These are phyloP conservation scores for Cheilosia variabilis DNA, from an alignment of 2,888 invertebrate genomes.

Conservation along the genomic window DNA sequence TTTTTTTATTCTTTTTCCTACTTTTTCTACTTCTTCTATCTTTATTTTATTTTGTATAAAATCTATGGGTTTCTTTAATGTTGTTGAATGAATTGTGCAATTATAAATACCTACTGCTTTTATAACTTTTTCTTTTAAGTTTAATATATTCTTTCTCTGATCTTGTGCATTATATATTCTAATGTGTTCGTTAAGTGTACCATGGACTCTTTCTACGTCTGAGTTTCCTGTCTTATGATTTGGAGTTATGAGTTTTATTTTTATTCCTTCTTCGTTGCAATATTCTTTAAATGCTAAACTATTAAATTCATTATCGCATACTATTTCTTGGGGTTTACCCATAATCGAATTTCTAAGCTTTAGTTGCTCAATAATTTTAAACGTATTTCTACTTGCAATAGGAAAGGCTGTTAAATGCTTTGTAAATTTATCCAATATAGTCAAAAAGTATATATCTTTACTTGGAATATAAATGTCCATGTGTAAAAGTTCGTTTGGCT, in stretches of 20 bases:
- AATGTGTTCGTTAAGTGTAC: slow-evolving; percentile 8
- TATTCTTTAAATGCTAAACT: not conserved
- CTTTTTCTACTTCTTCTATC: no score
- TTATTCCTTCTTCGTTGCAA: no score
- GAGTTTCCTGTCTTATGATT: not conserved
- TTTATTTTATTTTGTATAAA: not conserved
- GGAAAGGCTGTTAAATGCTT: not conserved
- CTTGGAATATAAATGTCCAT: slow-evolving; percentile 14
- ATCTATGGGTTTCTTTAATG: not conserved
- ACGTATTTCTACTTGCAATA: not conserved
- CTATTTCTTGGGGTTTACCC: no score
- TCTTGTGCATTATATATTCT: slow-evolving; percentile 10
- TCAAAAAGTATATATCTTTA: slow-evolving; percentile 6
- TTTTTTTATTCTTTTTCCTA: no score
- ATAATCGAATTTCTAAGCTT: not conserved
- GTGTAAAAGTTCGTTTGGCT: not conserved
- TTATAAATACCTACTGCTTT: not conserved
- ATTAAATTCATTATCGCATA: slow-evolving; percentile 8
- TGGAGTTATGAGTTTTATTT: not conserved
- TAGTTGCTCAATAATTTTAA: no score
- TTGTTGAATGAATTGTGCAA: not conserved
- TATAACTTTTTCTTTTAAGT: no score
- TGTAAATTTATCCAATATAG: not conserved
- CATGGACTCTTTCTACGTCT: not conserved
- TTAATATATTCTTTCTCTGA: not conserved